Evolutionary conservation across 2,797 vertebrate genomes (phyloP).

Genomic region (Ptychobarbus kaznakovi): DNA sequence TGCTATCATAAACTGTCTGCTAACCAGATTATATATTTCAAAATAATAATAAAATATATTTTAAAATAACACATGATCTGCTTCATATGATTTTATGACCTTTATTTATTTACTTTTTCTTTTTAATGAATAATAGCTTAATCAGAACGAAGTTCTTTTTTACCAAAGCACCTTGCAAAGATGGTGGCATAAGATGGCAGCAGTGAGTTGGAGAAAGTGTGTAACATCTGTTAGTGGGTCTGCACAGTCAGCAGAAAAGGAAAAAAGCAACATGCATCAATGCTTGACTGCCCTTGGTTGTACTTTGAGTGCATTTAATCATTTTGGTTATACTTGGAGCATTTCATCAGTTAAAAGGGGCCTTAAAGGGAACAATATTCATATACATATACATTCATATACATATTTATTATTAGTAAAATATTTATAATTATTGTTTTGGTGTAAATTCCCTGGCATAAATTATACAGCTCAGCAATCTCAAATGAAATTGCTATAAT

Average conservation of each 20-base stretch:
- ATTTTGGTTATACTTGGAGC: neutral
- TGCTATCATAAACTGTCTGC: neutral
- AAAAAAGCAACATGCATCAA: conserved; percentile 13
- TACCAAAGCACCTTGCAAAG: neutral
- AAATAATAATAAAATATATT: neutral
- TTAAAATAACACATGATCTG: neutral
- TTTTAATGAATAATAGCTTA: neutral
- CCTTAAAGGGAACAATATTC: neutral
- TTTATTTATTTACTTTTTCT: neutral
- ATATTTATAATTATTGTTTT: neutral
- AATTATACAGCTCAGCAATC: neutral
- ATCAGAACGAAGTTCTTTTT: neutral
- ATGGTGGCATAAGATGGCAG: conserved; percentile 1
- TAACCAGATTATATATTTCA: neutral
- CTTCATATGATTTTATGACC: neutral
- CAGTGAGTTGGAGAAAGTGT: neutral
- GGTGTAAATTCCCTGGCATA: neutral
- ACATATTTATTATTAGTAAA: neutral
- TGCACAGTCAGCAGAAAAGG: neutral
- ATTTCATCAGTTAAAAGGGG: neutral
- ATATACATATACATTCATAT: neutral
- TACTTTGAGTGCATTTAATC: neutral
- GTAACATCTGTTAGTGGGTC: neutral
- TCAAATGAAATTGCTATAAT: neutral
- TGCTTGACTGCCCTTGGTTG: neutral